phyloP scores from a whole-genome alignment of 2,888 invertebrate genomes.

The Plagodis pulveraria region DNA sequence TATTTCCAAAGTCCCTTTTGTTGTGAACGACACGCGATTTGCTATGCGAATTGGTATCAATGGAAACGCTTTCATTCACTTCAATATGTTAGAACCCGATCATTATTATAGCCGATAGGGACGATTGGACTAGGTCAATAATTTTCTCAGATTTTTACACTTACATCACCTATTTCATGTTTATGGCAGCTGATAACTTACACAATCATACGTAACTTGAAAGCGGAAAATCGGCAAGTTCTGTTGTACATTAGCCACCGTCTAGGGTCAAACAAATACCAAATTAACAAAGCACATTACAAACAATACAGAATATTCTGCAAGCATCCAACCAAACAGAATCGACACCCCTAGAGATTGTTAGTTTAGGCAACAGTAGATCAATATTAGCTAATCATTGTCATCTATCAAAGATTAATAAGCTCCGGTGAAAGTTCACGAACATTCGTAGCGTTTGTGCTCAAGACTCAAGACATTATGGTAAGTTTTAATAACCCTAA shows the following conservation, averaged over 20 bases:
- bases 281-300: no score
- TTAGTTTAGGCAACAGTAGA: slow-evolving; percentile 2
- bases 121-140: slow-evolving; percentile 6
- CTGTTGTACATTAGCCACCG: no score
- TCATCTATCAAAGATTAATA: slow-evolving; percentile 22
- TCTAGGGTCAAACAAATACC: no score
- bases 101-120: slow-evolving; percentile 8
- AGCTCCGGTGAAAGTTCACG: slow-evolving; percentile 13
- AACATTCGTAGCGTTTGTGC: slow-evolving; percentile 9
- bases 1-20: slow-evolving; percentile 30
- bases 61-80: slow-evolving; percentile 22
- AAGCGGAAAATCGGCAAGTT: no score
- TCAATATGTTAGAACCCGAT: slow-evolving; percentile 11
- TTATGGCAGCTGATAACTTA: background rate
- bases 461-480: slow-evolving; percentile 8
- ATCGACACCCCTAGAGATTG: slow-evolving; percentile 2
- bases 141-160: background rate
- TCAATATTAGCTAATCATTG: slow-evolving; percentile 17
- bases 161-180: background rate
- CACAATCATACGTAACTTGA: no score
- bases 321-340: background rate
- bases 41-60: slow-evolving; percentile 33
- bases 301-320: no score
- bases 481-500: slow-evolving; percentile 20
- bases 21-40: slow-evolving; percentile 31